A percentile compares a stretch with the other conserved stretches of the same genome.
Evolutionary conservation across 2,113 vertebrate species (phyloP).

Genomic region (Gobius niger): DNA sequence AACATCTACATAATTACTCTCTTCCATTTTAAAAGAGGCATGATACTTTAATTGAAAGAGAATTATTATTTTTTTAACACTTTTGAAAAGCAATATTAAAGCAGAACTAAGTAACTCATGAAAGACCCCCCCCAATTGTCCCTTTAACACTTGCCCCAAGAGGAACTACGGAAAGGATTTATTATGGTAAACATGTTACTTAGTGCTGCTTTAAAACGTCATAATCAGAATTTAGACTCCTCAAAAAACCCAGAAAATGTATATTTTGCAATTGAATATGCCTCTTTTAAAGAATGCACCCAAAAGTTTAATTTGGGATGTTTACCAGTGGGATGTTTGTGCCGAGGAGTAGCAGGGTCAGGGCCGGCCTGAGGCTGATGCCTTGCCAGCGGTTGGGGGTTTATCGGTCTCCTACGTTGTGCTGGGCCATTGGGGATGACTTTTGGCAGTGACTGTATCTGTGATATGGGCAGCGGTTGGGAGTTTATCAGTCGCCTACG

Average conservation of each 20-base stretch:
- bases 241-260: no score
- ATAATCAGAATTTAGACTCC: no score
- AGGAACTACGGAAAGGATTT: no score
- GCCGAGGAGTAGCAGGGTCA: constrained; percentile 44
- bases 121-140: no score
- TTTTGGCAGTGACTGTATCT: neutral
- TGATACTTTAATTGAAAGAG: neutral
- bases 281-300: constrained; percentile 50
- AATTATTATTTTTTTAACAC: no score
- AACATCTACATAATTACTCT: constrained; percentile 1
- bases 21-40: constrained; percentile 52
- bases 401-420: constrained; percentile 17
- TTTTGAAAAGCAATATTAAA: no score
- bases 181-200: no score
- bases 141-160: no score
- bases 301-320: constrained; percentile 41
- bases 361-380: constrained; percentile 50
- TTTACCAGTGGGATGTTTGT: constrained; percentile 64
- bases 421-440: neutral
- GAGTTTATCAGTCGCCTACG: constrained; percentile 20
- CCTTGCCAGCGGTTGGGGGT: constrained; percentile 32
- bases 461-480: constrained; percentile 27
- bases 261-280: constrained; percentile 6
- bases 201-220: no score
- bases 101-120: no score